A percentile compares a stretch with the other conserved stretches of the same genome.
phyloP scores from a whole-genome alignment of 2,797 vertebrate species.

The Aulostomus chinensis region DNA sequence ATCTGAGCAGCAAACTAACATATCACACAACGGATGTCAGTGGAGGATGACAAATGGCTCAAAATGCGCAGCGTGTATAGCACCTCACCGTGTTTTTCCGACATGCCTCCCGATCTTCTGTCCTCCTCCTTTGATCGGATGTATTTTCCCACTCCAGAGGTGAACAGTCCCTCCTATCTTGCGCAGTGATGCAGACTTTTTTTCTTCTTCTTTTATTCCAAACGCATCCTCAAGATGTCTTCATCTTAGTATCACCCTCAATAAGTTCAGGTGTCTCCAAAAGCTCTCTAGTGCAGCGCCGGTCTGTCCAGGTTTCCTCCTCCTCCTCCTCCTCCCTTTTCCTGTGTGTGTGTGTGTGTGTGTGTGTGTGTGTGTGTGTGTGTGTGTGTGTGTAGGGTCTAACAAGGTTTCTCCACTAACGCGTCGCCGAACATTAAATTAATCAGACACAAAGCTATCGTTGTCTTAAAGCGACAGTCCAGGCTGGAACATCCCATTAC shows the following conservation, averaged over 20 bases:
- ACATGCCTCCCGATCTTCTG: constrained; percentile 70
- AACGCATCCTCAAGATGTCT: constrained; percentile 65
- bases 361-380: too few species aligned
- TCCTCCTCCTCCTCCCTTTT: background rate
- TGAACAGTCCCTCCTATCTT: constrained; percentile 24
- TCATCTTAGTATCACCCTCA: constrained; percentile 39
- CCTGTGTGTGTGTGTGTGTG: too few species aligned
- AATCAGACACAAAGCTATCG: constrained; percentile 68
- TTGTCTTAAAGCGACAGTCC: constrained; percentile 81
- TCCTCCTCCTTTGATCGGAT: constrained; percentile 39
- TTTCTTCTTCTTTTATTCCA: constrained; percentile 27
- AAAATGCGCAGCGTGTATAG: constrained; percentile 5
- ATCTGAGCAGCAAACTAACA: too few species aligned
- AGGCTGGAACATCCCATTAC: constrained; percentile 34
- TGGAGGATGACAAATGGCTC: too few species aligned
- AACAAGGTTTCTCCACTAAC: constrained; percentile 67
- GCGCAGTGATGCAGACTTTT: constrained; percentile 46
- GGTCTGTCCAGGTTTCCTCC: background rate
- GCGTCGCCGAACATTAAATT: constrained; percentile 78
- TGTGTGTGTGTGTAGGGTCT: too few species aligned
- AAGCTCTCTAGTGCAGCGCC: too few species aligned
- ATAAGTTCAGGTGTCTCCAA: constrained; percentile 22
- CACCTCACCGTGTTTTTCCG: constrained; percentile 83
- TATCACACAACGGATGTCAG: too few species aligned
- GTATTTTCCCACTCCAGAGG: constrained; percentile 42